Percentiles rank a stretch among this genome's conserved stretches.
phyloP scores from a whole-genome alignment of 2,113 vertebrate genomes.

The cattle (Bos taurus) region DNA sequence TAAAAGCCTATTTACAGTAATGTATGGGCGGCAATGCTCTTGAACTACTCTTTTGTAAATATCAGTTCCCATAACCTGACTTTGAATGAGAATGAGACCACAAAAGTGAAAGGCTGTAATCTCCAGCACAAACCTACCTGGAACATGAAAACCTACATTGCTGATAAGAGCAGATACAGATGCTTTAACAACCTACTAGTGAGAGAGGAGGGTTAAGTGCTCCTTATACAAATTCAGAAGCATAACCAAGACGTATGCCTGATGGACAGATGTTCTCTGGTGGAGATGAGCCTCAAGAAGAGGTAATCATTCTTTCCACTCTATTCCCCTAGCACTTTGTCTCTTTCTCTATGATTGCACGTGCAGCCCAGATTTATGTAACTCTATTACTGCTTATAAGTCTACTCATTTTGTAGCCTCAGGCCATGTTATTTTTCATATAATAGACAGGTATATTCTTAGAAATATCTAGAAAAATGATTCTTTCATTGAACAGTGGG shows the following conservation, averaged over 20 bases:
- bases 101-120: background rate
- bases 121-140: background rate
- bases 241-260: background rate
- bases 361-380: background rate
- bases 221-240: background rate
- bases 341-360: background rate
- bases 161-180: background rate
- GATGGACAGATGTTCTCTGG: background rate
- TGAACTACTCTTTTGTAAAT: background rate
- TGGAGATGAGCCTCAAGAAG: background rate
- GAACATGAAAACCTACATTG: background rate
- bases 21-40: background rate
- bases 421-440: background rate
- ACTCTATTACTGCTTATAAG: background rate
- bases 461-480: background rate
- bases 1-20: no score
- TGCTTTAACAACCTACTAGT: background rate
- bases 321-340: background rate
- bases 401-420: background rate
- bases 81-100: background rate
- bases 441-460: background rate
- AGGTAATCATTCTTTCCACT: background rate
- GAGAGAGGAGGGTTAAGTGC: background rate
- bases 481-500: background rate
- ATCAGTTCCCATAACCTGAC: background rate